Evolutionary conservation across 2,888 invertebrate genomes (phyloP), one percentile per base, ranked within the genome.

Genomic region (Pristionchus mayeri): DNA sequence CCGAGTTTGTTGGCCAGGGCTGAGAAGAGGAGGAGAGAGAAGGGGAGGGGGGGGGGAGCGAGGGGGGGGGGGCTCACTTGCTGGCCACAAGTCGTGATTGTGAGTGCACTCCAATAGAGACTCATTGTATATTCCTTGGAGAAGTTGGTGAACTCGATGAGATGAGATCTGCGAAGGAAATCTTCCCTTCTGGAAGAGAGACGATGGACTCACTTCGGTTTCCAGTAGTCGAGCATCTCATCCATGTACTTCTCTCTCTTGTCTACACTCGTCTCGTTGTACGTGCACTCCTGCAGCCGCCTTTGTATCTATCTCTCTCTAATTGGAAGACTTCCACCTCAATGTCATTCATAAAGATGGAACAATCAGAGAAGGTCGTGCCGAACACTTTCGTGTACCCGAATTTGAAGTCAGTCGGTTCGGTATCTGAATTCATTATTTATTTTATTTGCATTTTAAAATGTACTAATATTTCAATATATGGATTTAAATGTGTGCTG

Each of bases 61-160:
- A 7, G 11, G 24, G 13, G n/a, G 34, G n/a, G 7, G 24, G 9
- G 27, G 18, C 13, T 44, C 9, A 88, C 88, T 84, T 91, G 91
- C 84, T 92, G 92, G 11, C 92, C 92, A 48, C 90, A 91, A 13
- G 91, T 92, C 9, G 92, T 92, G 71, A 92, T 88, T 1, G 92
- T 92, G 30, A 92, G 84, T 0, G 92, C 89, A 4, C 91, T 91
- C 92, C 92, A 92, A 75, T 92, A 92, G 24, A 92, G 87, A 60
- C 90, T 88, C 89, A 92, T 89, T 48, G 88, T 89, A 86, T 92
- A 92, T 85, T 92, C 92, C 16, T 90, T 88, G 13, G 90, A 88
- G 85, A 92, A 92, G 79, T 92, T 91, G 3, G 91, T 89, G 86
- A 88, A 88, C n/a, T 80, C 37, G 52, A 88, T 84, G 16, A 81